Percentiles rank a stretch among this genome's conserved stretches.
Conservation (phyloP, 1,140 invertebrate genomes). For the Panagrolaimus sp. region DNA sequence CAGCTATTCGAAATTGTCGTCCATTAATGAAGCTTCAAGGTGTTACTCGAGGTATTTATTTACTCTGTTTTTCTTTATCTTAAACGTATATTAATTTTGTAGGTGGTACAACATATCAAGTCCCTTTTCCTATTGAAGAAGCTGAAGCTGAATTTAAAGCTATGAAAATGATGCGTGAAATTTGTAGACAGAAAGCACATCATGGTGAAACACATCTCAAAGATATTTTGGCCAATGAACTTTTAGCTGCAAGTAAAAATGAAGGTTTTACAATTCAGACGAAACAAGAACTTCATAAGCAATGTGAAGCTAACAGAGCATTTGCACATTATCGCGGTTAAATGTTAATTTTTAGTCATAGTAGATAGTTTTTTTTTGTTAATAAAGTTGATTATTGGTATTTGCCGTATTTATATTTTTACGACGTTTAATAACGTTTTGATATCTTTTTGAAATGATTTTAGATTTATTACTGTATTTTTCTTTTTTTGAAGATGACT, state of each 20-base stretch:
- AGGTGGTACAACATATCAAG: constrained; percentile 51
- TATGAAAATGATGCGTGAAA: constrained; percentile 56
- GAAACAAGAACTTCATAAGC: constrained; percentile 61
- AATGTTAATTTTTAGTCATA: background rate
- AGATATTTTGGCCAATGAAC: constrained; percentile 45
- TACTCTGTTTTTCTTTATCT: constrained; percentile 22
- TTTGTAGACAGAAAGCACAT: constrained; percentile 41
- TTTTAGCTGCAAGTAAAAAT: constrained; percentile 50
- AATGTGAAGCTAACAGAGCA: constrained; percentile 62
- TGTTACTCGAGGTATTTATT: constrained; percentile 38
- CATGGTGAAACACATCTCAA: constrained; percentile 33
- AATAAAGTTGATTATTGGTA: background rate
- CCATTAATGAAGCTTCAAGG: constrained; percentile 55
- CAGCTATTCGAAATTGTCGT: constrained; percentile 45
- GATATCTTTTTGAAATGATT: too few relatives aligned
- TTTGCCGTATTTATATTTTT: background rate
- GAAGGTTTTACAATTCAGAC: constrained; percentile 60
- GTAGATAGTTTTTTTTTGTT: background rate
- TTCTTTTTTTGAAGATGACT: constrained; percentile 24
- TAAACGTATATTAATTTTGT: constrained; percentile 29
- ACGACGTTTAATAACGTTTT: too few relatives aligned
- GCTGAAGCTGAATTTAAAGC: constrained; percentile 52
- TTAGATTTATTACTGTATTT: too few relatives aligned
- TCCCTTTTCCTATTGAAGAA: constrained; percentile 49
- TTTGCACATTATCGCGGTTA: constrained; percentile 60